phyloP scores from a whole-genome alignment of 2,888 invertebrate species.

The Stictocephala bisonia region DNA sequence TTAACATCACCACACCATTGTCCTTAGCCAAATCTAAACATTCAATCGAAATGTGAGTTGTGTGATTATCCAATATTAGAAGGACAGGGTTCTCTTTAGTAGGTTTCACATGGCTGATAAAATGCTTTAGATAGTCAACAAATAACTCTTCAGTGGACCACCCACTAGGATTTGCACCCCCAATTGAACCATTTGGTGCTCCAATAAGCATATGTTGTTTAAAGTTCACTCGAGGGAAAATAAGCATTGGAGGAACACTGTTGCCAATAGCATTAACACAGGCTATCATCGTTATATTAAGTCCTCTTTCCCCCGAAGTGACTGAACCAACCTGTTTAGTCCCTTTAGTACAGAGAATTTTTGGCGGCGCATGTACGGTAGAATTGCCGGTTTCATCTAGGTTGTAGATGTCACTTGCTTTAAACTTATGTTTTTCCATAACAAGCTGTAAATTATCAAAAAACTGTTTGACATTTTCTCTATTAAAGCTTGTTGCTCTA shows the following conservation, averaged over 20 bases:
- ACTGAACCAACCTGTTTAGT: constrained; percentile 54
- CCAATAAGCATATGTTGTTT: constrained; percentile 58
- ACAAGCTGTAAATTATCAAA: constrained; percentile 54
- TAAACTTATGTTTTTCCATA: constrained; percentile 32
- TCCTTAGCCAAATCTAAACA: background rate
- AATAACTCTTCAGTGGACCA: constrained; percentile 55
- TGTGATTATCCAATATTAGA: constrained; percentile 9
- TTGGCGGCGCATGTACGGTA: constrained; percentile 44
- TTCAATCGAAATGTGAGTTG: background rate
- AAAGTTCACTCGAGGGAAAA: constrained; percentile 56
- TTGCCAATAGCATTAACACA: constrained; percentile 54
- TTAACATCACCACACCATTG: constrained; percentile 2
- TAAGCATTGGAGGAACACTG: constrained; percentile 55
- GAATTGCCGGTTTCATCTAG: constrained; percentile 50
- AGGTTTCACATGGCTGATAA: constrained; percentile 22
- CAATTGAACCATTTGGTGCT: constrained; percentile 57
- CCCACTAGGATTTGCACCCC: constrained; percentile 55
- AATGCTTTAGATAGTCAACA: constrained; percentile 43
- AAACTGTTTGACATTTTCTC: constrained; percentile 54
- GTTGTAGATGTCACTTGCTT: constrained; percentile 44
- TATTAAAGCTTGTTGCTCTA: constrained; percentile 57
- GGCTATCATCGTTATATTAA: constrained; percentile 50
- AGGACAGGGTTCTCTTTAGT: background rate
- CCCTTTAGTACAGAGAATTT: constrained; percentile 51
- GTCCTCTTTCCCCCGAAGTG: constrained; percentile 57